Percentiles rank a stretch among this genome's conserved stretches.
Conservation (phyloP, 2,113 vertebrate species). For the Excalfactoria chinensis region DNA sequence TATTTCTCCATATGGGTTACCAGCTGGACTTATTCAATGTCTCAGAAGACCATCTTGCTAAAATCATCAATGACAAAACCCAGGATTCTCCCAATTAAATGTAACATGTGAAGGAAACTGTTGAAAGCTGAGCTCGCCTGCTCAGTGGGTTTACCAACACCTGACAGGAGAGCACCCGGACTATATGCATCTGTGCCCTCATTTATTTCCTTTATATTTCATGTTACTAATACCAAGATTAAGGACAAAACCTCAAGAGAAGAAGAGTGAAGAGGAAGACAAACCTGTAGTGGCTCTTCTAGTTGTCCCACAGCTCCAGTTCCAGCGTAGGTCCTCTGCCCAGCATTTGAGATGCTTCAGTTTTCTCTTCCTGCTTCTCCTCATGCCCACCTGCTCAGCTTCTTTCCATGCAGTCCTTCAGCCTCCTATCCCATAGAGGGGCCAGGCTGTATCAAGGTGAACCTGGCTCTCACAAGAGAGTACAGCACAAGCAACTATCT, state of each 20-base stretch:
- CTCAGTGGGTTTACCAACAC: not conserved
- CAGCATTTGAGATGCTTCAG: not conserved
- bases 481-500: not conserved
- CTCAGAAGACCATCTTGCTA: slow-evolving; percentile 57
- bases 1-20: slow-evolving; percentile 57
- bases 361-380: not conserved
- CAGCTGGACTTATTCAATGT: slow-evolving; percentile 53
- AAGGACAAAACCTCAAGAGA: not conserved
- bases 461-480: not conserved
- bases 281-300: not conserved
- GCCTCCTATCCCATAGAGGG: not conserved
- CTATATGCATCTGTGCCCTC: not conserved
- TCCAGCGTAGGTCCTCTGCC: not conserved
- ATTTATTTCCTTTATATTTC: not conserved
- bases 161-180: not conserved
- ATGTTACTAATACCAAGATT: not conserved
- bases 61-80: slow-evolving; percentile 34
- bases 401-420: not conserved
- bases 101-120: not conserved
- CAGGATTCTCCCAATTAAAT: slow-evolving; percentile 19
- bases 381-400: not conserved
- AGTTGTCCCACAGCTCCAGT: not conserved
- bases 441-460: not conserved
- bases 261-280: not conserved
- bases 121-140: not conserved